phyloP scores from a whole-genome alignment of 2,797 vertebrate genomes.

The Valencia hispanica region DNA sequence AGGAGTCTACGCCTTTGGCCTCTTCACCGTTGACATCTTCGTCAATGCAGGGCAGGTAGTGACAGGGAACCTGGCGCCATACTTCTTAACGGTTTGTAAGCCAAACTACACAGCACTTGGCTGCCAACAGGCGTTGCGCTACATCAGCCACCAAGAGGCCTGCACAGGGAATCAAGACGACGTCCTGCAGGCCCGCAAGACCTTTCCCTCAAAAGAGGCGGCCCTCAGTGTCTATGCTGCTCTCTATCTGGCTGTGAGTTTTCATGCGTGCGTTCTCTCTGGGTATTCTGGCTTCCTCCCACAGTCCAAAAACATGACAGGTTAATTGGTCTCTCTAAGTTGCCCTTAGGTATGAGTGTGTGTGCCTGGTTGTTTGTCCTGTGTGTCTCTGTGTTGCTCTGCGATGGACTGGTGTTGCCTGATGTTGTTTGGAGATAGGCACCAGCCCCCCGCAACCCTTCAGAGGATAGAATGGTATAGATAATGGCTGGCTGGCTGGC shows the following conservation, averaged over 20 bases:
- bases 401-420: too few species aligned
- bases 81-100: constrained; percentile 96
- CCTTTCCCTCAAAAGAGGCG: constrained; percentile 98
- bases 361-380: too few species aligned
- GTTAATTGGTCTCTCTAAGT: too few species aligned
- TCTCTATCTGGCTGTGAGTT: constrained; percentile 95
- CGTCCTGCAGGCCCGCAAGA: constrained; percentile 92
- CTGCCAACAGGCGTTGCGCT: constrained; percentile 93
- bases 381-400: too few species aligned
- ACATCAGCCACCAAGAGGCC: constrained; percentile 93
- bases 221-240: constrained; percentile 94
- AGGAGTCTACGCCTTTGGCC: constrained; percentile 97
- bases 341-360: too few species aligned
- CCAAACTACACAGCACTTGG: constrained; percentile 97
- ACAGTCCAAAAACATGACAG: too few species aligned
- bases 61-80: constrained; percentile 96
- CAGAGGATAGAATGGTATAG: too few species aligned
- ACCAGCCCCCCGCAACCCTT: too few species aligned
- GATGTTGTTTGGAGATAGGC: too few species aligned
- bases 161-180: constrained; percentile 95
- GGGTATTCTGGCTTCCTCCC: too few species aligned
- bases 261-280: too few species aligned
- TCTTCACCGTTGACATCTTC: constrained; percentile 98
- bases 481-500: too few species aligned
- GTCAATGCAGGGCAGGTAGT: constrained; percentile 98